These are phyloP conservation scores for Eulacestoma nigropectus DNA, from an alignment of 2,113 vertebrate genomes.

Conservation along the genomic window DNA sequence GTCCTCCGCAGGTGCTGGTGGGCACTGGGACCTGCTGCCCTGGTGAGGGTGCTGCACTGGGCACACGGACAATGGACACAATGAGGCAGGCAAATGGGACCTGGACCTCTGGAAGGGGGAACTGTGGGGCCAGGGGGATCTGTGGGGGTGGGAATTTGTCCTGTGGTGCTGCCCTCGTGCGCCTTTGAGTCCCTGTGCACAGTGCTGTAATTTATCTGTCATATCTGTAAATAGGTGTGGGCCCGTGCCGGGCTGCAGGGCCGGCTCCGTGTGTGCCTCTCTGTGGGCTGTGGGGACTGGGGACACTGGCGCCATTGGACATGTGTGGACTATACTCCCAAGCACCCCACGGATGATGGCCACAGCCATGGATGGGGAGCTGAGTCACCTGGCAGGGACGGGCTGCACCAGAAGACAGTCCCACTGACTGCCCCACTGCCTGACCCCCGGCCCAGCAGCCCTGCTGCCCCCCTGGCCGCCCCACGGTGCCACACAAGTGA, in stretches of 20 bases:
- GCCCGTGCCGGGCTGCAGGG: not conserved
- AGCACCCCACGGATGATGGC: not conserved
- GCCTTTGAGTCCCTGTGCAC: not conserved
- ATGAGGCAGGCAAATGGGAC: not conserved
- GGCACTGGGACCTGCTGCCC: not conserved
- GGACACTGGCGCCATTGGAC: not conserved
- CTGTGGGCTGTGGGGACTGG: not conserved
- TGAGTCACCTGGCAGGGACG: not conserved
- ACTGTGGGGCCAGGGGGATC: not conserved
- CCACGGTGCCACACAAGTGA: not conserved
- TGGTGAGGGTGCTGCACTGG: rapidly evolving
- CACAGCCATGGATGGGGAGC: not conserved
- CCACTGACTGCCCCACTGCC: not conserved
- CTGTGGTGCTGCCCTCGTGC: not conserved
- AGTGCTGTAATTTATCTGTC: conserved; percentile 27
- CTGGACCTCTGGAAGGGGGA: not conserved
- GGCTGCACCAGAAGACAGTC: not conserved
- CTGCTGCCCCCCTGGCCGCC: not conserved
- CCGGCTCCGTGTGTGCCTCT: not conserved
- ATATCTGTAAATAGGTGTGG: conserved; percentile 23
- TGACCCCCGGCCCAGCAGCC: not conserved
- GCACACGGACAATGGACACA: not conserved
- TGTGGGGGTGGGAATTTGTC: not conserved
- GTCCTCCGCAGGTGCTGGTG: not conserved
- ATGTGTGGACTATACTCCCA: rapidly evolving